phyloP scores from a whole-genome alignment of 2,888 invertebrate species.

The Drosophila subquinaria region DNA sequence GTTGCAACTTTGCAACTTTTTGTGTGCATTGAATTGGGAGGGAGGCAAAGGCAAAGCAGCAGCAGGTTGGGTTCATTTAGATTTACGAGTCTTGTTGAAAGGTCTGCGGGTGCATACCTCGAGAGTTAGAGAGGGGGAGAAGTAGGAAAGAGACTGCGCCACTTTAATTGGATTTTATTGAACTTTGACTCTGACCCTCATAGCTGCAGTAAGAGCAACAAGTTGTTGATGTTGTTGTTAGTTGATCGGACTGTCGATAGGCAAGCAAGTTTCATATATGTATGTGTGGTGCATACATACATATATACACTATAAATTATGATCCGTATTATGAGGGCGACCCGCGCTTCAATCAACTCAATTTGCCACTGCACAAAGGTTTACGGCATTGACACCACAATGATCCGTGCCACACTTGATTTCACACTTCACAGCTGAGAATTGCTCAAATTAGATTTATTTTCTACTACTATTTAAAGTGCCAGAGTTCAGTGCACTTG shows the following conservation, averaged over 20 bases:
- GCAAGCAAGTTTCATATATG: slow-evolving; percentile 23
- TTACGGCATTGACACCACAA: slow-evolving; percentile 64
- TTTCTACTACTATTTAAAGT: slow-evolving; percentile 2
- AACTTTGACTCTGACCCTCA: slow-evolving; percentile 82
- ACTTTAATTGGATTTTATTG: slow-evolving; percentile 82
- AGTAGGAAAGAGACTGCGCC: slow-evolving; percentile 43
- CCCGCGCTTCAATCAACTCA: slow-evolving; percentile 67
- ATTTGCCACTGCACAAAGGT: slow-evolving; percentile 55
- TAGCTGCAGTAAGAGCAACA: slow-evolving; percentile 58
- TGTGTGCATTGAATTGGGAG: slow-evolving; percentile 29
- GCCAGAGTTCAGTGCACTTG: slow-evolving; percentile 71
- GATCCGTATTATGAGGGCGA: slow-evolving; percentile 58
- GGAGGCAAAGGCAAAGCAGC: slow-evolving; percentile 21
- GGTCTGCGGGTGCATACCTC: slow-evolving; percentile 66
- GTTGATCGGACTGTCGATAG: slow-evolving; percentile 40
- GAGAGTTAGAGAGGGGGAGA: not conserved
- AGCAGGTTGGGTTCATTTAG: slow-evolving; percentile 54
- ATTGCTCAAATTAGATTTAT: slow-evolving; percentile 2
- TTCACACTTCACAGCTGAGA: slow-evolving; percentile 53
- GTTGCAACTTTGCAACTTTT: slow-evolving; percentile 54
- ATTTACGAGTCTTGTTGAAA: slow-evolving; percentile 68
- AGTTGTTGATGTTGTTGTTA: slow-evolving; percentile 34
- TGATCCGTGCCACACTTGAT: slow-evolving; percentile 53
- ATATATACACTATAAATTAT: slow-evolving; percentile 54
- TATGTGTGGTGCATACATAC: not conserved